phyloP scores from a whole-genome alignment of 2,888 invertebrate genomes.

The Torymus aiolomorphi region DNA sequence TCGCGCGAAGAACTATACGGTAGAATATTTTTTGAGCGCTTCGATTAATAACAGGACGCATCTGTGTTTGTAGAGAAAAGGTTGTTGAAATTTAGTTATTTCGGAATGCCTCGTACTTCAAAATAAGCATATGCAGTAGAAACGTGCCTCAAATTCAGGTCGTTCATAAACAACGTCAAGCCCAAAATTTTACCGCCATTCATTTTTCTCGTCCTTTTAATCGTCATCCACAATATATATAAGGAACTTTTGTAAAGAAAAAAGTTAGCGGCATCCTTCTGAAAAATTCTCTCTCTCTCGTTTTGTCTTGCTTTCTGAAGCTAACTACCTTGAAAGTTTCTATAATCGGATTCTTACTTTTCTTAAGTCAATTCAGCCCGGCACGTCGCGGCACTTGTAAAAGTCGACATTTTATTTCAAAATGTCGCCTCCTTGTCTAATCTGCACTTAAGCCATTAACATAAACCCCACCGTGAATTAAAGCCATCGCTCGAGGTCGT shows the following conservation, averaged over 20 bases:
- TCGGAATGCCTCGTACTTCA: too few relatives aligned
- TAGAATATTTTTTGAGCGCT: too few relatives aligned
- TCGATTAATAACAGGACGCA: too few relatives aligned
- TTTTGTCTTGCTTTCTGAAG: not conserved
- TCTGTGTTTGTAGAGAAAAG: too few relatives aligned
- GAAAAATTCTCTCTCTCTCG: not conserved
- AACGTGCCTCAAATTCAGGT: too few relatives aligned
- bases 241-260: too few relatives aligned
- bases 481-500: not conserved
- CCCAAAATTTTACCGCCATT: not conserved
- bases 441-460: constrained; percentile 1
- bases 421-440: not conserved
- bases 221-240: not conserved
- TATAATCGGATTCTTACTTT: constrained; percentile 18
- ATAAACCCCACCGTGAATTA: not conserved
- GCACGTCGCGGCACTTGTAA: not conserved
- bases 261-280: not conserved
- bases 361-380: constrained; percentile 9
- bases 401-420: constrained; percentile 9
- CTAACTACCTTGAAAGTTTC: constrained; percentile 18
- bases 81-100: too few relatives aligned
- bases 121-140: too few relatives aligned
- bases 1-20: too few relatives aligned
- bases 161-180: too few relatives aligned
- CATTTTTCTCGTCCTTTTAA: not conserved